phyloP scores from a whole-genome alignment of 2,797 vertebrate species.

The Poecilia velifera region DNA sequence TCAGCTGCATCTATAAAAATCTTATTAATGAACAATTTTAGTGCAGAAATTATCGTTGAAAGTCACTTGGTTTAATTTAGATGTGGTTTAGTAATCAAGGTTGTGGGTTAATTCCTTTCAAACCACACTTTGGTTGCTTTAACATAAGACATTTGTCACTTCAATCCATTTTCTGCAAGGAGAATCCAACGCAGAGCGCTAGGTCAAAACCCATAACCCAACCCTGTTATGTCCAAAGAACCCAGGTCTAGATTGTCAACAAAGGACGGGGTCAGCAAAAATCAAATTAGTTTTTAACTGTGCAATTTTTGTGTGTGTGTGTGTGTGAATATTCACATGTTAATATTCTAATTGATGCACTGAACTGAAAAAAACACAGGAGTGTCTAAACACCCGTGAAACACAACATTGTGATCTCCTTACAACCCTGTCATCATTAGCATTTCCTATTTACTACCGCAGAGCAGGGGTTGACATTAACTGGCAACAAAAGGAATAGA shows the following conservation, averaged over 20 bases:
- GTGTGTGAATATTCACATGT: neutral
- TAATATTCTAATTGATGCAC: conserved; percentile 7
- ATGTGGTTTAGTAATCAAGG: neutral
- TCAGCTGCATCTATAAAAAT: neutral
- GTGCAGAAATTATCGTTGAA: neutral
- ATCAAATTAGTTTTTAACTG: neutral
- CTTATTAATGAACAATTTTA: neutral
- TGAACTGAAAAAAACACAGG: conserved; percentile 5
- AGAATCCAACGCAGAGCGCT: neutral
- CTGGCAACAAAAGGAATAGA: conserved; percentile 65
- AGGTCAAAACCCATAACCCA: conserved; percentile 1
- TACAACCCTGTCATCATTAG: conserved; percentile 50
- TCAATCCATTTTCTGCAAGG: neutral
- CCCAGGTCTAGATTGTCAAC: neutral
- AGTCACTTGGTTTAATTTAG: neutral
- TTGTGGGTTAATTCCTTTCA: neutral
- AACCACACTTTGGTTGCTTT: neutral
- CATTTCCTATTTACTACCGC: conserved; percentile 44
- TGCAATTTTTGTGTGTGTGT: neutral
- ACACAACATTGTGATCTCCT: conserved; percentile 29
- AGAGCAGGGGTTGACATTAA: conserved; percentile 45
- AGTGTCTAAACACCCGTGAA: conserved; percentile 30
- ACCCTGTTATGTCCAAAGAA: neutral
- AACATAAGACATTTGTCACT: neutral
- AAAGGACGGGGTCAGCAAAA: neutral